Evolutionary conservation across 2,113 vertebrate genomes (phyloP), one percentile per base, ranked within the genome.

Genomic region (Rhodinocichla rosea): DNA sequence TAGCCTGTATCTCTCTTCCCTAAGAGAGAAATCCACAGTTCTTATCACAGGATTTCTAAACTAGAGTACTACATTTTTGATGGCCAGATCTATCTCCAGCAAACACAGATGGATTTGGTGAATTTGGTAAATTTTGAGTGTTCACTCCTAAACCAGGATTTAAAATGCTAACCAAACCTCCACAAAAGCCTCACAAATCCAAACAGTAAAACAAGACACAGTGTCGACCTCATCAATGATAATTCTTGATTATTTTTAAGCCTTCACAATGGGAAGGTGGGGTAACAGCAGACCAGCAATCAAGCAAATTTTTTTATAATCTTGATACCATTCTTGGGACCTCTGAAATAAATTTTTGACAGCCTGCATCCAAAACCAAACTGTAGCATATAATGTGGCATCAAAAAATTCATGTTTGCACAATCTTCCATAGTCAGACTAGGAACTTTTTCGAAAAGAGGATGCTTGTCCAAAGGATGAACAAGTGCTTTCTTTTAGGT

Each of bases 351-450:
- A 89, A 26, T 50, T 74, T 65, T 56, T 83, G 24, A 69, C 22
- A 89, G 42, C 9, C 7, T 57, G 11, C 5, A 52, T 40, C 15
- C n/a, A 69, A 80, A 86, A 60, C 0, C 9, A 60, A 81, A 33
- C 40, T 6, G 2, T 1, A 42, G 45, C 9, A 45, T 9, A 47
- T 18, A 37, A 73, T 0, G 2, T 53, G n/a, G 11, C 24, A 73
- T 4, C 30, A 60, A 22, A 18, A 86, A 56, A 19, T 45, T 23
- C 20, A n/a, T 23, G 20, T 19, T 49, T 21, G 17, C 3, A 10
- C 6, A 3, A 42, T 15, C 39, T 75, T 59, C n/a, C 52, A 3
- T 1, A 63, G 16, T 40, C 27, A 77, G 80, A 76, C 28, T 27
- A 44, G 1, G 5, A 89, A 44, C 7, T 14, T 60, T 56, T 28